Percentiles rank a stretch among this genome's conserved stretches.
phyloP scores from a whole-genome alignment of 2,888 invertebrate genomes.

The Chalcis sispes region DNA sequence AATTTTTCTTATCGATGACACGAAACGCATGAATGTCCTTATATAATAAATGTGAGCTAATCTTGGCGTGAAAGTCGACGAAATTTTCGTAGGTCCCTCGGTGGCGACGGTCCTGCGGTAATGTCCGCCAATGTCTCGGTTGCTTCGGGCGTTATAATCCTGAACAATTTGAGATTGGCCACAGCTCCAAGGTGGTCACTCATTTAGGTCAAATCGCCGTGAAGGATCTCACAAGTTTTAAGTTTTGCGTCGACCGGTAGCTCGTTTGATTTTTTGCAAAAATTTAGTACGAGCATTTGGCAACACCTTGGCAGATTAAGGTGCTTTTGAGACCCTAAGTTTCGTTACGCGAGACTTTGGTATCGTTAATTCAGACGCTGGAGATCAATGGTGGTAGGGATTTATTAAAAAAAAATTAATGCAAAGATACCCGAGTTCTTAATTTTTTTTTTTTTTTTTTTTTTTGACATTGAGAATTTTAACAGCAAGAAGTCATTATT shows the following conservation, averaged over 20 bases:
- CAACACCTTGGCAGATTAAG: conserved; percentile 36
- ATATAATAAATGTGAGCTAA: background rate
- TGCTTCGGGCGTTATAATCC: conserved; percentile 33
- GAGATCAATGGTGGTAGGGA: conserved; percentile 8
- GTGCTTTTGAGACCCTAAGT: conserved; percentile 14
- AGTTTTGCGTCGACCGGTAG: conserved; percentile 23
- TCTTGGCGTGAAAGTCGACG: conserved; percentile 43
- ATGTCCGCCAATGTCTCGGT: conserved; percentile 1
- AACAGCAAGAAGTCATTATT: background rate
- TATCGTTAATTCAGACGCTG: conserved; percentile 23
- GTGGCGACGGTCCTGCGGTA: conserved; percentile 9
- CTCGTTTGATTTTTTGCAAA: conserved; percentile 44
- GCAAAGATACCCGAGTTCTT: conserved; percentile 2
- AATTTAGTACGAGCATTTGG: conserved; percentile 31
- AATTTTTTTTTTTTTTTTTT: conserved; percentile 14
- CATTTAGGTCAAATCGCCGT: conserved; percentile 36
- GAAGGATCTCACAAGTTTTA: conserved; percentile 34
- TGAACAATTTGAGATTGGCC: conserved; percentile 50
- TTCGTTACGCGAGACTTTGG: conserved; percentile 7
- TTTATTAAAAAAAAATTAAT: conserved; percentile 31
- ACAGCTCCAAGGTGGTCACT: conserved; percentile 53
- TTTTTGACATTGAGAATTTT: background rate
- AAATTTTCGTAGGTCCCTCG: conserved; percentile 21
- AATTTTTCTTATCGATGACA: background rate
- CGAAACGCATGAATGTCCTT: background rate